Percentiles rank a stretch among this genome's conserved stretches.
These are phyloP conservation scores for Drosophila prostipennis DNA, from an alignment of 2,888 invertebrate species.

Conservation along the genomic window DNA sequence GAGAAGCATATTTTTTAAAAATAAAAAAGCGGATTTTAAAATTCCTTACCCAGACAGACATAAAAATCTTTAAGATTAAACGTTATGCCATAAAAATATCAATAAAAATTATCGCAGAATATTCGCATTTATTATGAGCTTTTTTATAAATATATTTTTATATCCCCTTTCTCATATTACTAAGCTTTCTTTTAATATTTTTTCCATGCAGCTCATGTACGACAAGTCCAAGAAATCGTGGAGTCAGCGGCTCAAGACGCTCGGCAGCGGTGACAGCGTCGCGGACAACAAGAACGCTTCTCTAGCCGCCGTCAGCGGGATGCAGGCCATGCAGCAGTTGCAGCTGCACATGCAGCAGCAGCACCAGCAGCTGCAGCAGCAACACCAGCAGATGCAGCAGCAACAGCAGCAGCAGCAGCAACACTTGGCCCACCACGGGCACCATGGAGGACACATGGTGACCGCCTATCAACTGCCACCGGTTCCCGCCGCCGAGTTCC, in stretches of 20 bases:
- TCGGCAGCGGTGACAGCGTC: constrained; percentile 84
- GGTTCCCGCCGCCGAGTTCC: constrained; percentile 72
- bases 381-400: constrained; percentile 66
- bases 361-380: constrained; percentile 49
- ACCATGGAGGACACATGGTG: constrained; percentile 45
- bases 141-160: neutral
- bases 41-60: too few relatives aligned
- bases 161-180: neutral
- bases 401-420: constrained; percentile 59
- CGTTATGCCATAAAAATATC: too few relatives aligned
- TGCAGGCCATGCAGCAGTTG: constrained; percentile 64
- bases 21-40: too few relatives aligned
- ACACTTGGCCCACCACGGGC: constrained; percentile 57
- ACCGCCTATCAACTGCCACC: constrained; percentile 64
- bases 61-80: too few relatives aligned
- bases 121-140: neutral
- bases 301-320: constrained; percentile 64
- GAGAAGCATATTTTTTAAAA: too few relatives aligned
- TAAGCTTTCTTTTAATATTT: neutral
- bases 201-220: constrained; percentile 78
- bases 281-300: constrained; percentile 80
- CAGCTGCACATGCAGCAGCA: constrained; percentile 62
- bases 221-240: constrained; percentile 87
- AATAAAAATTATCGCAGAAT: too few relatives aligned
- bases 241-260: constrained; percentile 89